These are phyloP conservation scores for Aurelia aurita DNA, from an alignment of 30 jellyfish, hydroid and myxozoan species.

Conservation along the genomic window DNA sequence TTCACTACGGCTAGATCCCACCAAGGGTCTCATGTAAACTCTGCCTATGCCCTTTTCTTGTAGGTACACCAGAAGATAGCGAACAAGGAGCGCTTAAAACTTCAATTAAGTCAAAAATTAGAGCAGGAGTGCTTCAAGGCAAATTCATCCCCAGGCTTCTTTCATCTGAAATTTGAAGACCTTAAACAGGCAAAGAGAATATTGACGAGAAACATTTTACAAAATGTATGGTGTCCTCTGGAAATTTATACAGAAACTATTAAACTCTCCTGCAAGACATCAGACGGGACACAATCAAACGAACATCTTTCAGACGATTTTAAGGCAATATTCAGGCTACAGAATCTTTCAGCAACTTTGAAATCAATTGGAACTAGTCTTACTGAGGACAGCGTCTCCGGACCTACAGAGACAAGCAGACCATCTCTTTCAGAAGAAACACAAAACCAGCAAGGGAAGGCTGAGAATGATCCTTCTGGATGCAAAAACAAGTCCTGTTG, in stretches of 20 bases:
- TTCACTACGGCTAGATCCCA: neutral
- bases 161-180: constrained; percentile 19
- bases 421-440: too few species aligned
- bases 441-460: too few species aligned
- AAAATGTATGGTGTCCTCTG: constrained; percentile 43
- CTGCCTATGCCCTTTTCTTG: neutral
- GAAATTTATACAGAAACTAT: constrained; percentile 41
- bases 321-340: neutral
- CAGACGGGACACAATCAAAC: neutral
- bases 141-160: neutral
- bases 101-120: neutral
- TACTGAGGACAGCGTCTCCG: too few species aligned
- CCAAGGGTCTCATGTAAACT: neutral
- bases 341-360: neutral
- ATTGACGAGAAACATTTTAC: constrained; percentile 26
- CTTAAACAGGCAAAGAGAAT: constrained; percentile 45
- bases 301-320: neutral
- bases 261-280: neutral
- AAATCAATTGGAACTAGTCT: neutral
- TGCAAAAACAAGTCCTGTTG: too few species aligned
- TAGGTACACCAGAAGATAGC: constrained; percentile 36
- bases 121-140: neutral
- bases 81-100: constrained; percentile 21
- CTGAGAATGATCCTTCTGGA: too few species aligned
- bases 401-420: too few species aligned